Evolutionary conservation across 2,888 invertebrate species (phyloP).

Genomic region (Phasia obesa): DNA sequence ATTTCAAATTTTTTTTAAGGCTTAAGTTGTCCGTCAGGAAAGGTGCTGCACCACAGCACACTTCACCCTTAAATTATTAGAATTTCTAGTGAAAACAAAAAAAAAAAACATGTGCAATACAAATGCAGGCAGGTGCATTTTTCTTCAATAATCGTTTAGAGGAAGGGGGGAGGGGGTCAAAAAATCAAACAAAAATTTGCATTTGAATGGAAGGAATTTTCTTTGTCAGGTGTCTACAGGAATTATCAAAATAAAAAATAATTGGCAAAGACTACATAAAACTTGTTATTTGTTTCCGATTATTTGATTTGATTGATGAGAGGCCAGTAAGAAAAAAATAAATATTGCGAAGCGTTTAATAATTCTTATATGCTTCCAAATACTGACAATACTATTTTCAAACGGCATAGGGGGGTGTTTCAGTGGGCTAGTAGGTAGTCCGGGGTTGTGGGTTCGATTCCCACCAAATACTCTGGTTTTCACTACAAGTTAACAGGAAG

Average conservation of each 20-base stretch:
- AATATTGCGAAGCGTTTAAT: too few species aligned
- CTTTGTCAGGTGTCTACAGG: background rate
- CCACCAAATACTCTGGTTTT: too few species aligned
- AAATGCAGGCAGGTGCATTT: slow-evolving; percentile 69
- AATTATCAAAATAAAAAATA: slow-evolving; percentile 13
- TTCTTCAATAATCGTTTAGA: background rate
- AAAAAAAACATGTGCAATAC: slow-evolving; percentile 40
- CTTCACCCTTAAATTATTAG: slow-evolving; percentile 4
- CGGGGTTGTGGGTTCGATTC: too few species aligned
- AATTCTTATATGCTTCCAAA: too few species aligned
- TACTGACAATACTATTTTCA: too few species aligned
- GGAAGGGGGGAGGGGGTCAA: background rate
- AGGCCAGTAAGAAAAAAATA: too few species aligned
- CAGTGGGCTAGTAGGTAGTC: too few species aligned
- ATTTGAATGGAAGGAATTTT: slow-evolving; percentile 38
- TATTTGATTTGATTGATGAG: too few species aligned
- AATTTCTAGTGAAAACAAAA: background rate
- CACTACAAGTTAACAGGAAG: too few species aligned
- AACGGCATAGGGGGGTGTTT: too few species aligned
- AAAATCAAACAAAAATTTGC: slow-evolving; percentile 39
- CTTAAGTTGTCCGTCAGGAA: slow-evolving; percentile 45
- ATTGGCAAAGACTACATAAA: background rate
- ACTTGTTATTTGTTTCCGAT: background rate
- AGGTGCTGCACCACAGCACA: slow-evolving; percentile 29
- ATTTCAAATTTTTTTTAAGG: slow-evolving; percentile 20